A percentile compares a stretch with the other conserved stretches of the same genome.
Conservation (phyloP, 2,888 invertebrate genomes). For the Auanema sp. region DNA sequence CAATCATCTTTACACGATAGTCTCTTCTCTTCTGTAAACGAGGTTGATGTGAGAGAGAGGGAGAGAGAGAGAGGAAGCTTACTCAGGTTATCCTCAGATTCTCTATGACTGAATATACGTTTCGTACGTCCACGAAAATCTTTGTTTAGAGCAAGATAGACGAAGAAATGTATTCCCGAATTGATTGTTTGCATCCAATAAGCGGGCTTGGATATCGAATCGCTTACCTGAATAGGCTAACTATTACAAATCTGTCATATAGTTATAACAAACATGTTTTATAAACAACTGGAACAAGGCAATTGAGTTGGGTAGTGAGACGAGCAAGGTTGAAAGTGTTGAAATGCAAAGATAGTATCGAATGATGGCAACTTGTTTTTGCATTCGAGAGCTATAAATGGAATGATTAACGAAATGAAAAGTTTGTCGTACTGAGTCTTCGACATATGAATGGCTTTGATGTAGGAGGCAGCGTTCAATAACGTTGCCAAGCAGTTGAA, state of each 20-base stretch:
- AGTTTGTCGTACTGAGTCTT: conserved; percentile 36
- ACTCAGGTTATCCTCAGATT: not conserved
- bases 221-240: conserved; percentile 33
- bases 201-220: conserved; percentile 48
- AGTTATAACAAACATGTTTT: conserved; percentile 22
- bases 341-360: conserved; percentile 49
- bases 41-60: too few species aligned
- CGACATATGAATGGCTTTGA: conserved; percentile 33
- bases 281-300: conserved; percentile 41
- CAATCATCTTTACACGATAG: too few species aligned
- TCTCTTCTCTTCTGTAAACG: too few species aligned
- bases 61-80: too few species aligned
- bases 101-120: not conserved
- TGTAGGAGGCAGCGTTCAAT: conserved; percentile 42
- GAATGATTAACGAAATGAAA: not conserved
- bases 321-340: conserved; percentile 44
- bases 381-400: conserved; percentile 39
- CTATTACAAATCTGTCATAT: not conserved
- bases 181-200: conserved; percentile 51
- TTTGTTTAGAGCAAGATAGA: conserved; percentile 42
- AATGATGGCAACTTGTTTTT: conserved; percentile 43
- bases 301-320: conserved; percentile 46
- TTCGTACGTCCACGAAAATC: conserved; percentile 39
- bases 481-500: conserved; percentile 40
- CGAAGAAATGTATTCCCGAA: conserved; percentile 47